phyloP scores from a whole-genome alignment of 2,888 invertebrate genomes.

The Arge pagana region DNA sequence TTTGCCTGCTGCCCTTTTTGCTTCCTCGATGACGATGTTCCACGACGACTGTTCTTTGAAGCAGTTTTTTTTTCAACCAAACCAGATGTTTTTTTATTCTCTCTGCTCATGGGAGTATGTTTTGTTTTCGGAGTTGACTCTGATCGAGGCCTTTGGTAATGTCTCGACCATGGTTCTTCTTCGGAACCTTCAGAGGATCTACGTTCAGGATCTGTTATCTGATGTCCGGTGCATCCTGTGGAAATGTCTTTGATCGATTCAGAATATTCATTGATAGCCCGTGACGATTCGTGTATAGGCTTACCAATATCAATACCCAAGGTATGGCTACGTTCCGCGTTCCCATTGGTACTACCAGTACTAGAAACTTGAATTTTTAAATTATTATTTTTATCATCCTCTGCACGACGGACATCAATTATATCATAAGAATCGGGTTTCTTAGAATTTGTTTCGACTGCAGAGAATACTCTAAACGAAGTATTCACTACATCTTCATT shows the following conservation, averaged over 20 bases:
- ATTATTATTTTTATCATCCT: not conserved
- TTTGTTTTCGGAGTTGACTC: not conserved
- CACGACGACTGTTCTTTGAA: not conserved
- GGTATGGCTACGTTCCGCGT: not conserved
- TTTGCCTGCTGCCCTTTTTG: not conserved
- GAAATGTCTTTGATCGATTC: too few relatives aligned
- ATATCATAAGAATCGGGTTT: too few relatives aligned
- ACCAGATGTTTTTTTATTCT: not conserved
- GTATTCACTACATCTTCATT: not conserved
- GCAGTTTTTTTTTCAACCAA: not conserved
- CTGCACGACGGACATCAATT: not conserved
- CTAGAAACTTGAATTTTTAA: not conserved
- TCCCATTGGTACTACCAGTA: not conserved
- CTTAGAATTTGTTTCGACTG: not conserved
- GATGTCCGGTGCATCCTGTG: not conserved
- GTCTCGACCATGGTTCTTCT: constrained; percentile 4
- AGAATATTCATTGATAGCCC: too few relatives aligned
- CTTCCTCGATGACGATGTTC: not conserved
- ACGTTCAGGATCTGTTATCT: not conserved
- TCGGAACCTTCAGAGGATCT: not conserved
- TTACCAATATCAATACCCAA: not conserved
- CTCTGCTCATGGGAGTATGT: not conserved
- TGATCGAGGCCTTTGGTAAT: constrained; percentile 9
- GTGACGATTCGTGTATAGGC: too few relatives aligned
- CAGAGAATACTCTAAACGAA: too few relatives aligned